These are phyloP conservation scores for Marronus borbonicus DNA, from an alignment of 2,888 invertebrate genomes.

Conservation along the genomic window DNA sequence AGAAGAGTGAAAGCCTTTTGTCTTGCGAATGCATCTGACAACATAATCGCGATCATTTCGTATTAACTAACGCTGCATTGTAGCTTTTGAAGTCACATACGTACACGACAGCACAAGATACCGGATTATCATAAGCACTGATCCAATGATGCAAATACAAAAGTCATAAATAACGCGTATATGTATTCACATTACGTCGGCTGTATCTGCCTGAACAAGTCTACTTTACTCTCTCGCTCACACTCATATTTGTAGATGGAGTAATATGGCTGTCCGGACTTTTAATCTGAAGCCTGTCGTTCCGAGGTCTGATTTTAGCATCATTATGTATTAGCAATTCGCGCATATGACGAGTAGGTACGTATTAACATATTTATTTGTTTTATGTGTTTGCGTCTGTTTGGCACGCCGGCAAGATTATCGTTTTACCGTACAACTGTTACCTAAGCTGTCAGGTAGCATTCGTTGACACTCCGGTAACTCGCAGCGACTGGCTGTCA, in stretches of 20 bases:
- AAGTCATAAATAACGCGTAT: conserved; percentile 27
- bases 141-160: conserved; percentile 6
- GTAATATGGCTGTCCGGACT: conserved; percentile 9
- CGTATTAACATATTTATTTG: conserved; percentile 36
- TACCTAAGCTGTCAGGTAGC: conserved; percentile 16
- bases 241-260: neutral
- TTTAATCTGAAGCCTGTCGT: conserved; percentile 38
- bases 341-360: neutral
- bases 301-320: conserved; percentile 19
- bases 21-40: conserved; percentile 4
- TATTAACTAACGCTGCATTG: conserved; percentile 17
- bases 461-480: conserved; percentile 20
- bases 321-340: conserved; percentile 3
- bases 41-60: conserved; percentile 11
- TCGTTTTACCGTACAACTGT: conserved; percentile 22
- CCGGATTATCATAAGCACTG: conserved; percentile 21
- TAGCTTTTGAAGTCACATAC: conserved; percentile 22
- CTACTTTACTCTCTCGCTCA: neutral
- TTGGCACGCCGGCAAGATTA: conserved; percentile 21
- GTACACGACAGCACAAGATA: conserved; percentile 25
- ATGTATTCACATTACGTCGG: conserved; percentile 6
- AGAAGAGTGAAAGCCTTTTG: conserved; percentile 21
- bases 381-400: conserved; percentile 12
- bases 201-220: conserved; percentile 1
- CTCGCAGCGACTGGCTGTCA: conserved; percentile 29